A percentile compares a stretch with the other conserved stretches of the same genome.
Conservation (phyloP, 2,888 invertebrate species). For the Poecilus cupreus region DNA sequence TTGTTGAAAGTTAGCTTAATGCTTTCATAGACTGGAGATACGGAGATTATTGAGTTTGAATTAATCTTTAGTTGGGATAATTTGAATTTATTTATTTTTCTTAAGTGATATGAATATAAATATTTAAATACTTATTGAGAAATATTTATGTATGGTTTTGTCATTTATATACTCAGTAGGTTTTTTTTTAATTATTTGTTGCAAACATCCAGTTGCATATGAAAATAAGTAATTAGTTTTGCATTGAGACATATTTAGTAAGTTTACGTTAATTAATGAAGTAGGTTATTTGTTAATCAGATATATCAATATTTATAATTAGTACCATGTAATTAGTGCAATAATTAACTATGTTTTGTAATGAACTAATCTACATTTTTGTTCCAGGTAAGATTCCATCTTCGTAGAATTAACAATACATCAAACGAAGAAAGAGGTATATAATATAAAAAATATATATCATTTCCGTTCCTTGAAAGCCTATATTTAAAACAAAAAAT, state of each 20-base stretch:
- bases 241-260: constrained; percentile 33
- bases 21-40: not conserved
- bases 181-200: constrained; percentile 3
- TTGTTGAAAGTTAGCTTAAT: constrained; percentile 14
- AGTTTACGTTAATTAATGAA: constrained; percentile 36
- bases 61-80: not conserved
- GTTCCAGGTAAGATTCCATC: constrained; percentile 14
- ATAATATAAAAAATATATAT: too few species aligned
- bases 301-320: constrained; percentile 4
- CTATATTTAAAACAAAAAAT: too few species aligned
- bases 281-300: constrained; percentile 26
- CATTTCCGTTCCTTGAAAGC: too few species aligned
- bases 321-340: not conserved
- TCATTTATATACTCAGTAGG: not conserved
- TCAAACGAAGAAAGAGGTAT: not conserved
- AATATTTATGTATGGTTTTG: constrained; percentile 5
- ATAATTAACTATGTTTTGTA: constrained; percentile 4
- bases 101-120: not conserved
- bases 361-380: not conserved
- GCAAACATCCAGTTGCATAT: not conserved
- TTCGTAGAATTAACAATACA: not conserved
- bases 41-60: constrained; percentile 2
- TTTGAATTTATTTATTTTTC: constrained; percentile 4
- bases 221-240: not conserved
- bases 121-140: not conserved